These are phyloP conservation scores for Ceratotherium simum DNA, from an alignment of 2,113 vertebrate species.

Conservation along the genomic window DNA sequence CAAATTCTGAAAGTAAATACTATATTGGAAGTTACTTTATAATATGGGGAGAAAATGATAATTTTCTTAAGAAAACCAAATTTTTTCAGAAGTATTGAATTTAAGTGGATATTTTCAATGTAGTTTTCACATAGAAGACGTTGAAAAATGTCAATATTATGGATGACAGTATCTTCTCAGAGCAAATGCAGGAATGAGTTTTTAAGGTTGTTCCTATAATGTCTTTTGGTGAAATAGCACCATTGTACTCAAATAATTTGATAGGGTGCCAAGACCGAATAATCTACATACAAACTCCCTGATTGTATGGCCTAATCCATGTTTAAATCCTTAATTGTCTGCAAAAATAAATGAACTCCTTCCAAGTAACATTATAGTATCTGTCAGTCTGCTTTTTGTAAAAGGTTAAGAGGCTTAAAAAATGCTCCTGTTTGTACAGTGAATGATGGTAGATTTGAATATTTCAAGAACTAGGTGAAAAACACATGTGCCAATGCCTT, in stretches of 20 bases:
- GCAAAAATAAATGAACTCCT: background rate
- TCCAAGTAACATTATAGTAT: background rate
- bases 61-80: background rate
- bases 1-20: background rate
- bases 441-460: background rate
- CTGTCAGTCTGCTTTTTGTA: background rate
- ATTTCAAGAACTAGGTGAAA: background rate
- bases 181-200: background rate
- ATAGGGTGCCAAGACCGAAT: background rate
- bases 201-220: background rate
- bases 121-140: background rate
- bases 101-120: background rate
- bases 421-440: background rate
- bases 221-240: background rate
- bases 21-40: background rate
- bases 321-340: background rate
- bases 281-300: background rate
- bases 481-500: background rate
- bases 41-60: background rate
- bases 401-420: conserved; percentile 10
- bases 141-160: background rate
- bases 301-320: background rate
- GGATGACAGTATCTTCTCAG: background rate
- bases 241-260: background rate
- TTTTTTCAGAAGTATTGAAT: background rate